Conservation (phyloP, 2,797 vertebrate species). For the Notamacropus eugenii region DNA sequence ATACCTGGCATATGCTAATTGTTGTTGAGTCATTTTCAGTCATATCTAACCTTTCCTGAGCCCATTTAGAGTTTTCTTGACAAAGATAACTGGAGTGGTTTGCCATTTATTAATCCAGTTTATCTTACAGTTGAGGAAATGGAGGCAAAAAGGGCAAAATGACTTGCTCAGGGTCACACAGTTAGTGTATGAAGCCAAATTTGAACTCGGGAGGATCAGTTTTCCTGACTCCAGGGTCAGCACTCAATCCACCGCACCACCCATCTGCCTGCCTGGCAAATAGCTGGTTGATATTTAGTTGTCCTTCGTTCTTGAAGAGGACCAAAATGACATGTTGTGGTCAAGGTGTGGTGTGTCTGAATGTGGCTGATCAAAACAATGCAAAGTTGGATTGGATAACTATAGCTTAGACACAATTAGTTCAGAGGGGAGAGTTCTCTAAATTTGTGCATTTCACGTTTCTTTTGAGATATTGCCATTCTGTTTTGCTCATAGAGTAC, state of each 20-base stretch:
- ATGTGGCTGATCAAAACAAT: neutral
- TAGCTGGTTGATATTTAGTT: neutral
- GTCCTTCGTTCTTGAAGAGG: neutral
- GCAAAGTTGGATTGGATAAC: neutral
- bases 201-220: too few species aligned
- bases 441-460: neutral
- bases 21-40: neutral
- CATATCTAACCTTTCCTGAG: neutral
- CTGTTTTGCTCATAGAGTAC: neutral
- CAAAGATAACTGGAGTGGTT: neutral
- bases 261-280: neutral
- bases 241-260: neutral
- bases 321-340: neutral
- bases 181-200: too few species aligned
- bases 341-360: neutral
- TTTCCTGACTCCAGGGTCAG: neutral
- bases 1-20: neutral
- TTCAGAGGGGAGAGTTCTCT: neutral
- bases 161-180: too few species aligned
- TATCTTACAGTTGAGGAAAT: neutral
- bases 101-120: neutral
- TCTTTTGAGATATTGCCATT: neutral
- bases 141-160: too few species aligned
- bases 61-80: neutral
- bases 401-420: neutral